phyloP scores from a whole-genome alignment of 2,888 invertebrate species.

The Girardia tigrina region DNA sequence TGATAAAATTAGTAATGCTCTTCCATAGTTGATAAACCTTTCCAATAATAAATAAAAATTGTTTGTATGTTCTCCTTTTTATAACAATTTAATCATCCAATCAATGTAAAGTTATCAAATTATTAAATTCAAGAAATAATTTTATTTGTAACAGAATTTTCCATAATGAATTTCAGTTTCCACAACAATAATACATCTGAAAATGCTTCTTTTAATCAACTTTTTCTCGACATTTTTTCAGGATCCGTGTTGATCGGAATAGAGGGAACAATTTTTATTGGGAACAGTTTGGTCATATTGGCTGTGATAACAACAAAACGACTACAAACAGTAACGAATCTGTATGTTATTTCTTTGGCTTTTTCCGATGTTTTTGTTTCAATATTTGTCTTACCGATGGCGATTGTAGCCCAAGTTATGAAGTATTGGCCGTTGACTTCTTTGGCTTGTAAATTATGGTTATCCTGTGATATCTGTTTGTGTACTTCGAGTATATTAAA shows the following conservation, averaged over 20 bases:
- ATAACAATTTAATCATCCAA: too few species aligned
- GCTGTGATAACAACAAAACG: slow-evolving; percentile 39
- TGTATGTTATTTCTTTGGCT: slow-evolving; percentile 40
- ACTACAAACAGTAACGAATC: slow-evolving; percentile 40
- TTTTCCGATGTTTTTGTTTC: slow-evolving; percentile 38
- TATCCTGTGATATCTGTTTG: slow-evolving; percentile 42
- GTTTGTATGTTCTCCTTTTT: too few species aligned
- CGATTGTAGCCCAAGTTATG: slow-evolving; percentile 30
- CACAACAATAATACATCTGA: not conserved
- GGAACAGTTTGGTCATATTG: slow-evolving; percentile 39
- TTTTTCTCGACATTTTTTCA: slow-evolving; percentile 14
- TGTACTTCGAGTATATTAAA: slow-evolving; percentile 47
- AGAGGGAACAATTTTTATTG: slow-evolving; percentile 33
- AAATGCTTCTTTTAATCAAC: not conserved
- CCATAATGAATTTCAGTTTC: too few species aligned
- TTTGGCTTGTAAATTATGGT: slow-evolving; percentile 37
- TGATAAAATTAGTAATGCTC: too few species aligned
- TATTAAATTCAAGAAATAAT: too few species aligned
- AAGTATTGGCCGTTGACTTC: slow-evolving; percentile 20
- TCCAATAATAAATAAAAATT: too few species aligned
- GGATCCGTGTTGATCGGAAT: slow-evolving; percentile 7
- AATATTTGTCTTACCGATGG: slow-evolving; percentile 34
- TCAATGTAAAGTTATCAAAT: too few species aligned
- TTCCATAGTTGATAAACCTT: too few species aligned
- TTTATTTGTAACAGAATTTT: too few species aligned